Evolutionary conservation across 2,888 invertebrate genomes (phyloP).

Genomic region (Calliopum simillimum): DNA sequence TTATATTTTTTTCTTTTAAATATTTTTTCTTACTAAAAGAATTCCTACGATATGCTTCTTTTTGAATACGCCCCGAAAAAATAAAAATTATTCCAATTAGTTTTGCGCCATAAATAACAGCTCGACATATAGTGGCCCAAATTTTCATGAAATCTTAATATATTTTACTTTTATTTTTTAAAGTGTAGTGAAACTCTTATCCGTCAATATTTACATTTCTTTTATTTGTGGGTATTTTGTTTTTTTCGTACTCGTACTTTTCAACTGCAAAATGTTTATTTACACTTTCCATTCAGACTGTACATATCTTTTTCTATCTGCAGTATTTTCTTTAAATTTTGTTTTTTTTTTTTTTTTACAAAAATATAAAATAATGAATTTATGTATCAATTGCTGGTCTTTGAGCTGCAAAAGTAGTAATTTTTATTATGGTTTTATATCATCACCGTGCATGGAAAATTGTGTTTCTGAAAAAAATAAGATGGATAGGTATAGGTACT

Average conservation of each 20-base stretch:
- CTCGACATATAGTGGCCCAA: background rate
- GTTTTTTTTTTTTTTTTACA: background rate
- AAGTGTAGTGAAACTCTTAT: constrained; percentile 2
- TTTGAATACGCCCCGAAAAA: too few species aligned
- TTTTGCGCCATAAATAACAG: background rate
- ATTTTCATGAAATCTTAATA: too few species aligned
- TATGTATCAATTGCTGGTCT: too few species aligned
- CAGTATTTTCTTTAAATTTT: too few species aligned
- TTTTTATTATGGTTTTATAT: too few species aligned
- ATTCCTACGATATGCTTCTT: background rate
- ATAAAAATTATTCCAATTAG: too few species aligned
- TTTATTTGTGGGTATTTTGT: background rate
- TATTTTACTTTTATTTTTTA: background rate
- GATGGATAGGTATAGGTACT: too few species aligned
- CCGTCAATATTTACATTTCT: background rate
- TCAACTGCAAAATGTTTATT: background rate
- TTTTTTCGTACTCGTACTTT: too few species aligned
- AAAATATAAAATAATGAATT: constrained; percentile 6
- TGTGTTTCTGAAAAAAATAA: too few species aligned
- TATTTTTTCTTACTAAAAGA: background rate
- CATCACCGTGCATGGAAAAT: too few species aligned
- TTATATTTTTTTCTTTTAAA: background rate
- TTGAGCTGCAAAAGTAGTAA: too few species aligned
- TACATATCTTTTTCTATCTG: too few species aligned
- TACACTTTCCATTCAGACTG: background rate